Evolutionary conservation across 2,113 vertebrate species (phyloP), one percentile per base, ranked within the genome.

Genomic region (Elachura formosa): DNA sequence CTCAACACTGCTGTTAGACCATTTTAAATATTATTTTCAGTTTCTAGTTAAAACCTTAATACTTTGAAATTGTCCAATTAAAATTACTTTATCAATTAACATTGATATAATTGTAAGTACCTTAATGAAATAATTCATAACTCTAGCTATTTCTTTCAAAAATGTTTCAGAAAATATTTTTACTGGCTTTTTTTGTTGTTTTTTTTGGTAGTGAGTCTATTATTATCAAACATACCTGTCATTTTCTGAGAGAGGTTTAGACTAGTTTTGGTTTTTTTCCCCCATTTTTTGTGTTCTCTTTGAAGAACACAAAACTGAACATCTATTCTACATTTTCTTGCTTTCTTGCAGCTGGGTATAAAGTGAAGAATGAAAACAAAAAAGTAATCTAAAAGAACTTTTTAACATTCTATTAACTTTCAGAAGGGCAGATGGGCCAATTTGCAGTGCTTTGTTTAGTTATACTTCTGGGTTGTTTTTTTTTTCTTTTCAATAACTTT

Each of bases 251-350:
- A 52, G 4, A 11, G 2, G 2, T 4, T 77, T 9, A 14, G 25
- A 20, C 33, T 46, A 2, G 7, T 12, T 77, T 78, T 26, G 5
- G 1, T 0, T 0, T 33, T 40, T 86, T 63, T 48, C 9, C 8
- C 6, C 5, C 1, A 19, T 68, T 38, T 80, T 73, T 41, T 33
- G 1, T 38, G 5, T 87, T 72, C 14, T 75, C 22, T 63, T 94
- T 77, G 26, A 31, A 54, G 25, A 79, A 54, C 5, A 36, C 52
- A 25, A 11, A 67, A 14, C 7, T 59, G 56, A 68, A 59, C 12
- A 33, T 18, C 13, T 63, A 24, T 34, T 46, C 6, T 75, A 40
- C 25, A 18, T 46, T 38, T 82, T 79, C 29, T 55, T 63, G 21
- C 17, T 59, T 67, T 67, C 16, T 67, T 58, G 14, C 6, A 48